Evolutionary conservation across 2,888 invertebrate genomes (phyloP).

Genomic region (Operophtera brumata): DNA sequence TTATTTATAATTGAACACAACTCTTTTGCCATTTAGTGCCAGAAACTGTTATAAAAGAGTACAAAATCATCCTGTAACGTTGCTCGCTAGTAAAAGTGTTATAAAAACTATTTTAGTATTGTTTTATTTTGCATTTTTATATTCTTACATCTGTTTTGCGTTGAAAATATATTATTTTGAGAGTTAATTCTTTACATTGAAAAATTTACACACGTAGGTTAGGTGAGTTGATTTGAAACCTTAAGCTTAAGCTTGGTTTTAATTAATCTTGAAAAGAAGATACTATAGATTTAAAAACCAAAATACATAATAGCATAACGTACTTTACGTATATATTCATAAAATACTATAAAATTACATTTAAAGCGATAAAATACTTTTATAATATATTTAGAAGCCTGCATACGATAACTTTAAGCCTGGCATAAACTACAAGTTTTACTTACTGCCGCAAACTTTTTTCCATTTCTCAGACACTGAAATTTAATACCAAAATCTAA

Average conservation of each 20-base stretch:
- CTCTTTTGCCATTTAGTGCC: too few species aligned
- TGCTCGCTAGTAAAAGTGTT: neutral
- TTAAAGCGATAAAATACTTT: slow-evolving; percentile 22
- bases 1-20: too few species aligned
- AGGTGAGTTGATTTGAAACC: too few species aligned
- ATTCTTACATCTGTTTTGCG: neutral
- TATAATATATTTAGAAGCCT: slow-evolving; percentile 30
- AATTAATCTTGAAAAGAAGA: neutral
- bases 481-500: slow-evolving; percentile 75
- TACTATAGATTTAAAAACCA: neutral
- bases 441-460: slow-evolving; percentile 79
- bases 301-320: slow-evolving; percentile 15
- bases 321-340: slow-evolving; percentile 3
- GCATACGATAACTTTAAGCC: slow-evolving; percentile 48
- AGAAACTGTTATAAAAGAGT: neutral
- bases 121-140: neutral
- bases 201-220: too few species aligned
- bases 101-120: neutral
- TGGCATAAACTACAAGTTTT: slow-evolving; percentile 65
- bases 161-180: too few species aligned
- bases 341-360: slow-evolving; percentile 10
- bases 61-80: neutral
- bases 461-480: slow-evolving; percentile 79
- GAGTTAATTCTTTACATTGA: too few species aligned
- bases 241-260: too few species aligned